Percentiles rank a stretch among this genome's conserved stretches.
Evolutionary conservation across 2,888 invertebrate species (phyloP).

Genomic region (Stegophylla sp.): DNA sequence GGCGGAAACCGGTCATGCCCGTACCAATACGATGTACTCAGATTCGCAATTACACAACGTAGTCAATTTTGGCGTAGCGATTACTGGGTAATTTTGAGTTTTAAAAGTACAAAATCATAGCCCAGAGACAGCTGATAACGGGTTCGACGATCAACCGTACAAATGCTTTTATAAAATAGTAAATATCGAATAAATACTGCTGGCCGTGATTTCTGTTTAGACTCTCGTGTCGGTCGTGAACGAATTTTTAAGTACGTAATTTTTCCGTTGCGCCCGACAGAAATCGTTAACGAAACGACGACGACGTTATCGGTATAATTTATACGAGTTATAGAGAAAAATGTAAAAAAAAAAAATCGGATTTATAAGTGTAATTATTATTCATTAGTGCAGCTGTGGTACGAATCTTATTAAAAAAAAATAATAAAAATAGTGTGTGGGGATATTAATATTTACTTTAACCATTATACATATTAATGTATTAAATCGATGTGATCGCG

Average conservation of each 20-base stretch:
- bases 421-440: not conserved
- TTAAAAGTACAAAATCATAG: conserved; percentile 15
- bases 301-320: not conserved
- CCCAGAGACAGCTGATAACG: conserved; percentile 11
- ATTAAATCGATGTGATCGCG: not conserved
- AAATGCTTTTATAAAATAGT: not conserved
- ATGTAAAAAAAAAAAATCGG: not conserved
- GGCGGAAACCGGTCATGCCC: no score
- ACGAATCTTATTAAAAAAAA: conserved; percentile 21
- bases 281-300: not conserved
- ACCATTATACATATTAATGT: not conserved
- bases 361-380: not conserved
- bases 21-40: not conserved
- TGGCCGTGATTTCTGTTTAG: not conserved
- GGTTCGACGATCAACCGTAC: not conserved
- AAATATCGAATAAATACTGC: not conserved
- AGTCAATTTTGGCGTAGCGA: not conserved
- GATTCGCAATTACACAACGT: not conserved
- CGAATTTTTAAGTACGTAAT: not conserved
- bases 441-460: not conserved
- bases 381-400: not conserved
- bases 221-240: not conserved
- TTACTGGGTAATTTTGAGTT: conserved; percentile 18
- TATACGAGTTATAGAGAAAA: not conserved
- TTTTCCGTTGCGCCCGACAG: not conserved